phyloP scores from a whole-genome alignment of 1,140 invertebrate genomes.

The Danaus melanippus region DNA sequence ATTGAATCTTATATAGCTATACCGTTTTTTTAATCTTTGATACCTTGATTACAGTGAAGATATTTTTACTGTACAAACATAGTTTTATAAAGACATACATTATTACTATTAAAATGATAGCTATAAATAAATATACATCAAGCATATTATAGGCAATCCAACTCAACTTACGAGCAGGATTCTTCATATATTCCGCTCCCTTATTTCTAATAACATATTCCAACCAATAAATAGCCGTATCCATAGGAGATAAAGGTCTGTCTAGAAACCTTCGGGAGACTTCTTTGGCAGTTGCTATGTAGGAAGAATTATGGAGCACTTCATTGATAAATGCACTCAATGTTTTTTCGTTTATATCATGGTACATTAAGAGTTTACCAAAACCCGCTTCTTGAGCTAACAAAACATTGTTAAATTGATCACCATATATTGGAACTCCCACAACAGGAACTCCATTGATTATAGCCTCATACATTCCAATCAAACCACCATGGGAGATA shows the following conservation, averaged over 20 bases:
- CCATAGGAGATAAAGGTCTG: constrained; percentile 66
- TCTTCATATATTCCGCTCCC: constrained; percentile 74
- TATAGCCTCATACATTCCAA: constrained; percentile 78
- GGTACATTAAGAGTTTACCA: constrained; percentile 51
- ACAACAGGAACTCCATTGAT: constrained; percentile 78
- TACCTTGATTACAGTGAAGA: no score
- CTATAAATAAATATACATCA: constrained; percentile 69
- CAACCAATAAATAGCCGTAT: constrained; percentile 76
- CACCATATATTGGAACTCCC: constrained; percentile 76
- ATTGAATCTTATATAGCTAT: no score
- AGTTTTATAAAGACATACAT: constrained; percentile 1
- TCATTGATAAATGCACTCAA: constrained; percentile 33
- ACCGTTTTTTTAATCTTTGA: no score
- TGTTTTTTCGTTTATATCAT: constrained; percentile 43
- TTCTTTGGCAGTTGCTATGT: constrained; percentile 50
- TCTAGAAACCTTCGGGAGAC: constrained; percentile 70
- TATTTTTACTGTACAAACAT: no score
- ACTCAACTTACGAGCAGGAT: constrained; percentile 70
- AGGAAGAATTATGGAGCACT: constrained; percentile 38
- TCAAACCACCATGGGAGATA: constrained; percentile 78
- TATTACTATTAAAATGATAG: neutral
- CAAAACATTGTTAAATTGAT: constrained; percentile 74
- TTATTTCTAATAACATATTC: constrained; percentile 74
- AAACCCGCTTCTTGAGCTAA: constrained; percentile 62
- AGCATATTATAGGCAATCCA: constrained; percentile 75